A percentile compares a stretch with the other conserved stretches of the same genome.
phyloP scores from a whole-genome alignment of 2,888 invertebrate genomes.

The Yponomeuta sedellus region DNA sequence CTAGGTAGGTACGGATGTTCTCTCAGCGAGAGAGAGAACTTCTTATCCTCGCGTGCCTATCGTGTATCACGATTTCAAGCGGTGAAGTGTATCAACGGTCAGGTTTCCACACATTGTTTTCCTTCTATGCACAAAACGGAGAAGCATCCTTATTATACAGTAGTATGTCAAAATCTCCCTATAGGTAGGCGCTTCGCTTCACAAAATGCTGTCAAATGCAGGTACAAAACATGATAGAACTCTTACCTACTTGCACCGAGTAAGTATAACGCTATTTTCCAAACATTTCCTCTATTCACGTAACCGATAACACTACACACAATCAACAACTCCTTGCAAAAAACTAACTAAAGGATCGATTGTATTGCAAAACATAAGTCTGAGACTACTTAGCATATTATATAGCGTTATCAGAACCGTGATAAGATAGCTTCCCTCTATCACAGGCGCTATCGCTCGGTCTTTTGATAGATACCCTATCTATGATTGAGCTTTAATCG shows the following conservation, averaged over 20 bases:
- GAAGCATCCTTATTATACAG: no score
- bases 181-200: no score
- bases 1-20: no score
- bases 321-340: not conserved
- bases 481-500: conserved; percentile 1
- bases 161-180: no score
- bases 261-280: not conserved
- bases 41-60: no score
- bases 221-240: no score
- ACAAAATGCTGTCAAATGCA: no score
- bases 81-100: no score
- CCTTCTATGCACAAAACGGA: no score
- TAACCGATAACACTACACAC: not conserved
- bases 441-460: not conserved
- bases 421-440: not conserved
- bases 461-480: not conserved
- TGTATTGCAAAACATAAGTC: not conserved
- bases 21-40: no score
- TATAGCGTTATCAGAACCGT: not conserved
- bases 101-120: no score
- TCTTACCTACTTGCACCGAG: not conserved
- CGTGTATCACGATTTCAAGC: no score
- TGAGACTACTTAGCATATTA: not conserved
- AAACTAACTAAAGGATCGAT: not conserved
- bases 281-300: not conserved